Base-by-base conservation (phyloP, 2,113 vertebrate genomes). In the Hemiprocne comata region DNA sequence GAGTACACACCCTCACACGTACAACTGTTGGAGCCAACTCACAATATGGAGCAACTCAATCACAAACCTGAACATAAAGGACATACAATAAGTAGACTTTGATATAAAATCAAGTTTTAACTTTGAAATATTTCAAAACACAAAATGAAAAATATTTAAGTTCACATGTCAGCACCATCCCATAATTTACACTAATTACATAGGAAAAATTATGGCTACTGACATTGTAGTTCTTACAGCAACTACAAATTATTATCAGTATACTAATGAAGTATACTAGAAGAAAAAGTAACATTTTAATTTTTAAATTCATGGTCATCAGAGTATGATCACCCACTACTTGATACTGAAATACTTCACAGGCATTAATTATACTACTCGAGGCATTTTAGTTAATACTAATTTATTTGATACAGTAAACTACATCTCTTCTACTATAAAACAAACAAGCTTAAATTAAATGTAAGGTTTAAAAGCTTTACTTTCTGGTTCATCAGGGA, bases 401-500 rank as follows among this genome's bases (percentile, higher is more conserved):
- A 15, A 71, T 46, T 65, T 65, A 70, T 66, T 73, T 93, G 2
- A 50, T n/a, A 34, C 31, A 84, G 17, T 66, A 72, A 61, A 50
- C 18, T 21, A 75, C 72, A n/a, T 38, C 1, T 58, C 34, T 34
- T 40, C 53, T 76, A 48, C 48, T 29, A 57, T 15, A 76, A 78
- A 92, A 13, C 24, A 2, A 25, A 67, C 29, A 82, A 5, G 6
- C 36, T 85, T 62, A 88, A 74, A 2, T 55, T 44, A 79, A 92
- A 65, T 25, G 13, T 19, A 15, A 72, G 82, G 24, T 25, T 73
- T 70, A 70, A 64, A 57, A 61, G 36, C n/a, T 60, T 97, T 97
- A 98, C 97, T 83, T 6, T 97, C 82, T 95, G 87, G 62, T 67
- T 94, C 88, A 50, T 5, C 70, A 62, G 60, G 34, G 28, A 46